These are phyloP conservation scores for Girardinichthys multiradiatus DNA, from an alignment of 2,113 vertebrate genomes.

Conservation along the genomic window DNA sequence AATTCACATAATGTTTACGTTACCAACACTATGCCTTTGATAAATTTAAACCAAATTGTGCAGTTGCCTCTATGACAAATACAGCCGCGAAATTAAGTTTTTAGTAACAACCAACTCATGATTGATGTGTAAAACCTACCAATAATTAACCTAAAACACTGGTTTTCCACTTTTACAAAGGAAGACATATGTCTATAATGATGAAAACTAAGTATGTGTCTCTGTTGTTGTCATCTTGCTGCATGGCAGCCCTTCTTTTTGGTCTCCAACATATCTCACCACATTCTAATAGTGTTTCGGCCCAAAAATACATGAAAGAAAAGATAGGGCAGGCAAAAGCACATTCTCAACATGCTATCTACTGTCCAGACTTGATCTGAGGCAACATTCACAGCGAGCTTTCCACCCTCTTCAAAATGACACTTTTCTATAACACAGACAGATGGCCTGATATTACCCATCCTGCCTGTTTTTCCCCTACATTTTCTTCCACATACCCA, in stretches of 20 bases:
- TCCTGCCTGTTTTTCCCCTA: conserved; percentile 33
- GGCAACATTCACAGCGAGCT: conserved; percentile 43
- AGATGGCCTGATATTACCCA: conserved; percentile 71
- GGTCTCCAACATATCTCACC: not conserved
- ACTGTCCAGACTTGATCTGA: conserved; percentile 39
- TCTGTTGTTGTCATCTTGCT: not conserved
- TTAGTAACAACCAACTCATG: too few species aligned
- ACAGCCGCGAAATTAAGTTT: too few species aligned
- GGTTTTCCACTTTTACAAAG: not conserved
- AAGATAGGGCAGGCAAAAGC: conserved; percentile 41
- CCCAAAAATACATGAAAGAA: not conserved
- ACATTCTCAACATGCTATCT: conserved; percentile 31
- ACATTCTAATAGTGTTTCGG: not conserved
- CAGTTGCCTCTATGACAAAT: too few species aligned
- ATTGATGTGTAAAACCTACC: too few species aligned
- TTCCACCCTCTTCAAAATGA: conserved; percentile 57
- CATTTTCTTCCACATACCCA: conserved; percentile 47
- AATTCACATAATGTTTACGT: too few species aligned
- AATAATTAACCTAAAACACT: not conserved
- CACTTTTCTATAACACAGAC: conserved; percentile 57
- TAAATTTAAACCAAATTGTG: too few species aligned
- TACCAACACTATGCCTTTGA: too few species aligned
- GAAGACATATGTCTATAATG: not conserved
- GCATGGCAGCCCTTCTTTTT: not conserved
- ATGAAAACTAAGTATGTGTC: not conserved